Base-by-base conservation (phyloP, 1,140 invertebrate genomes). In the Hyles euphorbiae region DNA sequence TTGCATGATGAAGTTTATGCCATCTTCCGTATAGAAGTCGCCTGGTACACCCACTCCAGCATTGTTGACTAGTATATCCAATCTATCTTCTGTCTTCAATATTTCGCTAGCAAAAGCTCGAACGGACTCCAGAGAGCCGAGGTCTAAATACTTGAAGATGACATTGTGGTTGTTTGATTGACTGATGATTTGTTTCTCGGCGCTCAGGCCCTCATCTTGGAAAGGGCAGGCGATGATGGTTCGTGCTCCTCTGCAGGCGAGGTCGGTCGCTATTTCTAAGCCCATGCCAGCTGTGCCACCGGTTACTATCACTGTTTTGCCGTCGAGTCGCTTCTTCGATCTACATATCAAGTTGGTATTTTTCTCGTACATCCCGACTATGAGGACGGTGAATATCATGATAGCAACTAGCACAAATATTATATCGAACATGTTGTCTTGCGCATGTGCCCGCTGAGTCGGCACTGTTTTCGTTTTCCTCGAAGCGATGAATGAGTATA, bases 261-360 rank as follows among this genome's bases (percentile, higher is more conserved):
- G 85, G 61, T 93, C 92, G 55, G 80, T 72, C 0, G 92, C 93
- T 43, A 94, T 93, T 79, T 94, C 93, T 83, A 93, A 93, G 3
- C 96, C 96, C 79, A 98, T 96, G 2, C 96, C 96, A 50, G 92
- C 92, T 76, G 95, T 96, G 3, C 93, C 92, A 51, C 96, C 96
- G 9, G 95, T 97, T 10, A 97, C 88, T 40, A 97, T 91, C 2
- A 93, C 91, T 5, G 94, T 91, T 88, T 95, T 95, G 0, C 90
- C 92, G 61, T 91, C 86, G 0, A 82, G 78, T 56, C 89, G 63
- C 44, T 70, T 73, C 46, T 76, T 78, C 22, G 82, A 86, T 48
- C 66, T 60, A 66, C 86, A 89, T 10, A 78, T 65, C 57, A 78
- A 74, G 34, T 64, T 68, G 3, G 68, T 74, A 5, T 44, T 62